Percentiles rank a stretch among this genome's conserved stretches.
Conservation (phyloP, 2,113 vertebrate species). For the Epinephelus cyanopodus region DNA sequence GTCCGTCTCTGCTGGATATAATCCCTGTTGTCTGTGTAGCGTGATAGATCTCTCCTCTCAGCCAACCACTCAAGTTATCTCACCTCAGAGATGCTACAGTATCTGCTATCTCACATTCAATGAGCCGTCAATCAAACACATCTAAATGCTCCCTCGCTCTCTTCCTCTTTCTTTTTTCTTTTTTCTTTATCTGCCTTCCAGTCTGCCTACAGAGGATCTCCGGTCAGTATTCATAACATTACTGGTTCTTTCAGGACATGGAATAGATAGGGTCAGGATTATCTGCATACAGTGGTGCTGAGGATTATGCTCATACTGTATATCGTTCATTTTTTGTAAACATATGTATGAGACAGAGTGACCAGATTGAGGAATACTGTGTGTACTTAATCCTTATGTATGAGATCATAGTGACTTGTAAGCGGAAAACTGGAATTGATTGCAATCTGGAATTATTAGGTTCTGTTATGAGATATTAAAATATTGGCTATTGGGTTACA, state of each 20-base stretch:
- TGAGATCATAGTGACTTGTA: conserved; percentile 25
- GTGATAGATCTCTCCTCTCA: conserved; percentile 73
- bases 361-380: conserved; percentile 9
- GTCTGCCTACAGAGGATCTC: conserved; percentile 98
- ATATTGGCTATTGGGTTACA: conserved; percentile 68
- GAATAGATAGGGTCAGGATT: conserved; percentile 39
- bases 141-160: conserved; percentile 30
- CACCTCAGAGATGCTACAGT: conserved; percentile 52
- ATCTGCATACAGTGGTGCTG: conserved; percentile 21
- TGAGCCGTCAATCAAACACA: conserved; percentile 65
- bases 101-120: conserved; percentile 66
- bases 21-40: conserved; percentile 71
- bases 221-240: conserved; percentile 89
- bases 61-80: conserved; percentile 65
- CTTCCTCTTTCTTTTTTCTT: conserved; percentile 5
- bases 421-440: neutral
- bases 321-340: conserved; percentile 41
- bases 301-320: conserved; percentile 32
- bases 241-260: conserved; percentile 33
- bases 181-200: conserved; percentile 72
- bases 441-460: neutral
- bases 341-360: conserved; percentile 14
- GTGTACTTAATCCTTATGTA: conserved; percentile 24
- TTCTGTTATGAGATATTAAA: conserved; percentile 1
- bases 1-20: conserved; percentile 67